A percentile compares a stretch with the other conserved stretches of the same genome.
Evolutionary conservation across 2,113 vertebrate species (phyloP).

Genomic region (Chloropsis hardwickii): DNA sequence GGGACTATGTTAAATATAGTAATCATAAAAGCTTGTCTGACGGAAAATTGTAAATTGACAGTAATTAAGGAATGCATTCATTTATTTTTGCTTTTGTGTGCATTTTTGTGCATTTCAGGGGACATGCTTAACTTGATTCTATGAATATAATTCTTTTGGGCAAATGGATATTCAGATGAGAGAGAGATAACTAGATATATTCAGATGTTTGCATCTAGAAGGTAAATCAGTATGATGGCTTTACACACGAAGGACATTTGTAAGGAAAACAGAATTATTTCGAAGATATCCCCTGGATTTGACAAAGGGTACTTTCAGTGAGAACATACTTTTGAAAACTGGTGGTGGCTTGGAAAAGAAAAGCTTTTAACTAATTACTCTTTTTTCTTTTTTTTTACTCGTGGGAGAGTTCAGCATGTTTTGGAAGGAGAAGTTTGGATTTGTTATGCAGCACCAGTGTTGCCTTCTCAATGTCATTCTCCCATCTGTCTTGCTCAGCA

Average conservation of each 20-base stretch:
- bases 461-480: slow-evolving; percentile 44
- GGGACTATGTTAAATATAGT: not conserved
- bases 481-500: slow-evolving; percentile 45
- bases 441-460: slow-evolving; percentile 5
- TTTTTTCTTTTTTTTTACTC: not conserved
- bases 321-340: not conserved
- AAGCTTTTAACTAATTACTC: not conserved
- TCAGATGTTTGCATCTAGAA: not conserved
- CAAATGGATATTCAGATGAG: not conserved
- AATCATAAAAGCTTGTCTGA: not conserved
- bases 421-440: not conserved
- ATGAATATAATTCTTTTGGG: not conserved
- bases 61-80: not conserved
- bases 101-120: not conserved
- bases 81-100: slow-evolving; percentile 4
- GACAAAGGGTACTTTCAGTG: not conserved
- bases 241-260: not conserved
- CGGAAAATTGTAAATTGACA: not conserved
- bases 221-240: not conserved
- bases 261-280: not conserved
- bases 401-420: not conserved
- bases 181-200: not conserved
- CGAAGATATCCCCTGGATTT: not conserved
- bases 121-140: not conserved
- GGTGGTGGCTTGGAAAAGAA: not conserved